These are phyloP conservation scores for Heteractis magnifica DNA, from an alignment of 92 coral and sea anemone species.

Conservation along the genomic window DNA sequence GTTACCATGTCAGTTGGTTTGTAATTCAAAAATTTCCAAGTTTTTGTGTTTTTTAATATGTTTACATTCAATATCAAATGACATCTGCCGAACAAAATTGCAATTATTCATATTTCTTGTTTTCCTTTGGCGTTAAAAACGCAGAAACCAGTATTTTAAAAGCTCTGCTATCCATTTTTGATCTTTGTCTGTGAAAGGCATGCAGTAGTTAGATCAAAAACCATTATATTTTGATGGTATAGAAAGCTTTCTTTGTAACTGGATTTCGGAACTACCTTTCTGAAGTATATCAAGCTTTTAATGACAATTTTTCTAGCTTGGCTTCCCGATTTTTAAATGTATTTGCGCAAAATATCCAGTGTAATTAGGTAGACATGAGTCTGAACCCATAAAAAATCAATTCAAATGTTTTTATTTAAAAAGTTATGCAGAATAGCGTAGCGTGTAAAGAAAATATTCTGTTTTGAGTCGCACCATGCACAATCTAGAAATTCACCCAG, in stretches of 20 bases:
- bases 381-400: background rate
- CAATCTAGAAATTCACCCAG: background rate
- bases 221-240: background rate
- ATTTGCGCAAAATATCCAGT: background rate
- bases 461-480: background rate
- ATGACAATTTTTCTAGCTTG: background rate
- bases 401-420: background rate
- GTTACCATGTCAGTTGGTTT: background rate
- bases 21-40: background rate
- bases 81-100: background rate
- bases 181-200: background rate
- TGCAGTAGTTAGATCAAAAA: background rate
- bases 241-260: background rate
- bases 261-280: background rate
- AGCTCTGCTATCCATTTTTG: background rate
- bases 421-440: background rate
- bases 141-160: background rate
- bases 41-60: background rate
- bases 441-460: background rate
- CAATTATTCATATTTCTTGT: background rate
- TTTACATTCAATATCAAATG: background rate
- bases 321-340: background rate
- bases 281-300: background rate
- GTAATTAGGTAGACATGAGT: background rate
- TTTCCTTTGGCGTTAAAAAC: background rate